These are phyloP conservation scores for Microctonus brassicae DNA, from an alignment of 2,888 invertebrate genomes.

Conservation along the genomic window DNA sequence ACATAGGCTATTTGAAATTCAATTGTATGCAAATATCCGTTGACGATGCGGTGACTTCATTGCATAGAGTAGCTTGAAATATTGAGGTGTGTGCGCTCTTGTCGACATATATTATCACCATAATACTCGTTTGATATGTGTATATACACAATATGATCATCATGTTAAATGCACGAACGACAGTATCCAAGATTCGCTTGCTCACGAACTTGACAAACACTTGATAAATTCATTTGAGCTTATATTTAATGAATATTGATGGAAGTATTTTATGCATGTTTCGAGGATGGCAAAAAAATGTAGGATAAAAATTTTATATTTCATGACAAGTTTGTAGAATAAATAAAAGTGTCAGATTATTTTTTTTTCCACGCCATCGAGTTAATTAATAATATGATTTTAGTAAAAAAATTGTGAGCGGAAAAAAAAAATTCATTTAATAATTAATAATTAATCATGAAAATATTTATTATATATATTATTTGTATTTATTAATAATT, in stretches of 20 bases:
- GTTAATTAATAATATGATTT: too few species aligned
- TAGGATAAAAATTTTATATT: too few species aligned
- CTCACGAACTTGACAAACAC: background rate
- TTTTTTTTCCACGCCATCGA: too few species aligned
- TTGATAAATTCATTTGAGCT: background rate
- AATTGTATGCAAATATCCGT: slow-evolving; percentile 67
- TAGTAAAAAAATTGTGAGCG: too few species aligned
- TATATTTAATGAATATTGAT: background rate
- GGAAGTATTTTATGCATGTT: background rate
- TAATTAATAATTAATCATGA: too few species aligned
- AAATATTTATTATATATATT: too few species aligned
- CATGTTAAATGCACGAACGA: background rate
- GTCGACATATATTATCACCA: slow-evolving; percentile 16
- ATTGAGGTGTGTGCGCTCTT: slow-evolving; percentile 8
- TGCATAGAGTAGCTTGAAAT: background rate
- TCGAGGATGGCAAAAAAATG: too few species aligned
- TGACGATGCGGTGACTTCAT: too few species aligned
- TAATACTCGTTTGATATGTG: background rate
- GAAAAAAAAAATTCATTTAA: too few species aligned
- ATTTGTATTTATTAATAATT: too few species aligned
- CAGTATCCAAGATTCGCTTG: slow-evolving; percentile 1
- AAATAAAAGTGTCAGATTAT: too few species aligned
- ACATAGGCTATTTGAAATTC: slow-evolving; percentile 63
- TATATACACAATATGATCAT: background rate
- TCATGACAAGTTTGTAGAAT: too few species aligned